phyloP scores from a whole-genome alignment of 2,888 invertebrate genomes.

The Chloroclysta siterata region DNA sequence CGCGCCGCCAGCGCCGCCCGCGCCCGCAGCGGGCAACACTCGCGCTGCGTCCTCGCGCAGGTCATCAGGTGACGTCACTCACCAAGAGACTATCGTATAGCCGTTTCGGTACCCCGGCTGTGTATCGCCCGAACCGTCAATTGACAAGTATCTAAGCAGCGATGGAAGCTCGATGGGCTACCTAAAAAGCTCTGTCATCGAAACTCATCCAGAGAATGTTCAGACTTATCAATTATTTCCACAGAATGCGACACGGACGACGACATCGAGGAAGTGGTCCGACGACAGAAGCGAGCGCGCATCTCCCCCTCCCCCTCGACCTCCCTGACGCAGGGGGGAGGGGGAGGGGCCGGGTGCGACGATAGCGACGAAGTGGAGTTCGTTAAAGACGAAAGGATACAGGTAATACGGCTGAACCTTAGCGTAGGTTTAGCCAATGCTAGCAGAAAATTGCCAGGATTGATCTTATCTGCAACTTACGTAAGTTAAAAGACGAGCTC shows the following conservation, averaged over 20 bases:
- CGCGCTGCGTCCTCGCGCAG: too few species aligned
- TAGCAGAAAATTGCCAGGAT: too few species aligned
- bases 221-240: slow-evolving; percentile 16
- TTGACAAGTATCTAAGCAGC: too few species aligned
- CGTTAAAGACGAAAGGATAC: slow-evolving; percentile 51
- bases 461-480: too few species aligned
- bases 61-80: too few species aligned
- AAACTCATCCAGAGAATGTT: too few species aligned
- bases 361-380: slow-evolving; percentile 38
- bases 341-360: slow-evolving; percentile 26
- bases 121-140: too few species aligned
- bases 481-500: too few species aligned
- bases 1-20: slow-evolving; percentile 39
- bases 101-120: too few species aligned
- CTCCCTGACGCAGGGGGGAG: background rate
- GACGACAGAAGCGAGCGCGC: slow-evolving; percentile 50
- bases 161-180: too few species aligned
- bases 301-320: slow-evolving; percentile 20
- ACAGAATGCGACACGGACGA: slow-evolving; percentile 86
- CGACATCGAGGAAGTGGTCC: slow-evolving; percentile 81
- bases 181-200: background rate
- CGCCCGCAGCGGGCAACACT: slow-evolving; percentile 40
- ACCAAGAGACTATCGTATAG: too few species aligned
- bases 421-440: too few species aligned
- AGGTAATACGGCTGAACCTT: slow-evolving; percentile 26